Base-by-base conservation (phyloP, 1,140 invertebrate species). In the Drosophila sechellia region DNA sequence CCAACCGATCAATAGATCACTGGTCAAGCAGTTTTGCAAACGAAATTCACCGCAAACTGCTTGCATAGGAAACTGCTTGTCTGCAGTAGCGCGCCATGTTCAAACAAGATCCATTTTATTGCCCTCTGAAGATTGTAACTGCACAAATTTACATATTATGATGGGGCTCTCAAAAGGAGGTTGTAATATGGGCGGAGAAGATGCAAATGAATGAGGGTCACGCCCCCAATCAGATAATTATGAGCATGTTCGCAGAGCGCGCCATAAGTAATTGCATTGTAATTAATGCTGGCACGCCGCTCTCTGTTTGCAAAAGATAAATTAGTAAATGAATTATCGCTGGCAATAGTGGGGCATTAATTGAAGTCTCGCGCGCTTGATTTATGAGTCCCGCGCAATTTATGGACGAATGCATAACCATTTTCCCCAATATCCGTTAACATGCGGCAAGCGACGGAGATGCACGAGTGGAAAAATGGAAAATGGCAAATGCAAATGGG, bases 321-420 rank as follows among this genome's bases (percentile, higher is more conserved):
- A 89, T 87, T 89, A 87, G 79, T 84, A 80, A 70, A 89, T 87
- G 77, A 87, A 89, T 87, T 87, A 87, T 89, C 79, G 85, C 76
- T 71, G 79, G 66, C 60, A 73, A 78, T 84, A 89, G 72, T 84
- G 84, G 72, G 78, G 63, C 84, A 89, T 87, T 87, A 87, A 89
- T 87, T 87, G 84, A 87, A 89, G 79, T 80, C 79, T 84, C 60
- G 39, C 54, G 76, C 55, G 68, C 49, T 80, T 87, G 84, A 87
- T 87, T 87, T 87, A 87, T 89, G 79, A 83, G 52, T 63, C 50
- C 42, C 42, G 39, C 42, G 40, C 66, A 60, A 80, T 80, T 85
- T 85, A 77, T 80, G 61, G 81, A 72, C 69, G 61, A 81, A 81
- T 81, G 57, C 73, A 78, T 75, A 75, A 65, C 71, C 71, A 77